Base-by-base conservation (phyloP, 2,113 vertebrate genomes). In the Eleginops maclovinus region DNA sequence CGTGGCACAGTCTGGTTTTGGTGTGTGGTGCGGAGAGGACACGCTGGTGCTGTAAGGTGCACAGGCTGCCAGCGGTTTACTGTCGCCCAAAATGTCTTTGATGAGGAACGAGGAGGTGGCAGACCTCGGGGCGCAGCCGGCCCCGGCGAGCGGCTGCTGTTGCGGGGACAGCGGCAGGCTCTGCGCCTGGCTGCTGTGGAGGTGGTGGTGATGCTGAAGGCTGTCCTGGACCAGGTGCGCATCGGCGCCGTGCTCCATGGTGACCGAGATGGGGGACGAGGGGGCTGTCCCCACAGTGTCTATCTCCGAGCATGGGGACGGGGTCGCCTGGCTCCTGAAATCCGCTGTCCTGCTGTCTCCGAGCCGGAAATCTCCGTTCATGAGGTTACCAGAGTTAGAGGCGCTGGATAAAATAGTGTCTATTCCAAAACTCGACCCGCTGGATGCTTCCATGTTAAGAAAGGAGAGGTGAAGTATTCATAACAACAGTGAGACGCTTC, bases 31-130 rank as follows among this genome's bases (percentile, higher is more conserved):
- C 9, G 97, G 97, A 26, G 97, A 99, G 65, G 96, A 91, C 19
- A 98, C 97, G 56, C 96, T 98, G 92, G 98, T 99, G 91, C 97
- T 99, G 95, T 99, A 99, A 89, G 98, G 98, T 68, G 98, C 98
- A 84, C 98, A 99, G 17, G 98, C 96, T 80, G 98, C 98, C 90
- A 99, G 95, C 24, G 98, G 98, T 94, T 99, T 99, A 89, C 97
- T 97, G 94, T 99, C 98, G 68, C 98, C 98, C 91, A 99, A 89
- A 95, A 99, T 99, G 97, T 99, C 98, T 94, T 98, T 99, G 93
- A 99, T 99, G 89, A 99, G 84, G 90, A 99, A 99, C 28, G 98
- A 99, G 78, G 97, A 99, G 80, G 98, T 98, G 94, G 96, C 96
- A 95, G 96, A 97, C 96, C 98, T 95, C 50, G 95, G 92, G 94